Evolutionary conservation across 2,888 invertebrate genomes (phyloP), one percentile per base, ranked within the genome.

Genomic region (Rotaria magnacalcarata): DNA sequence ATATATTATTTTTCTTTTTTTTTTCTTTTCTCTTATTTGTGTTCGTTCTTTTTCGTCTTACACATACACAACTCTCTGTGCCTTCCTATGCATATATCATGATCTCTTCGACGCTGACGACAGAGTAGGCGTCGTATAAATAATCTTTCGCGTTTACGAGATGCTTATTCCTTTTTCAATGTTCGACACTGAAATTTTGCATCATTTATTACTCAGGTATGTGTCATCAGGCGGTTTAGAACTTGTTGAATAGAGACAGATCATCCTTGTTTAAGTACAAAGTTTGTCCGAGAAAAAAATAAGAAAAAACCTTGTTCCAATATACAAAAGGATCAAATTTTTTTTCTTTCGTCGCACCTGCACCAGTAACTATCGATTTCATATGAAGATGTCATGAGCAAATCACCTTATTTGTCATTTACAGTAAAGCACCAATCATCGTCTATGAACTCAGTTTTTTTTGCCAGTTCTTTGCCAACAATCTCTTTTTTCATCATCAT

Each of bases 31-130:
- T 67, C 34, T 19, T 67, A 67, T 67, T 67, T 67, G 34, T 34
- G 67, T 67, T 67, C 67, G 67, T 67, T 67, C 67, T 67, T 67
- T 67, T 67, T 67, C 67, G 67, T 67, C 67, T 67, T 67, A 67
- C 67, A 34, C 34, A 34, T 67, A 2, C 19, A 34, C 19, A 34
- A 34, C 67, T 67, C 67, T 67, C 67, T 67, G 34, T 19, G n/a
- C 67, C 14, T 41, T 67, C 27, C 67, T 67, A 67, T 67, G 34
- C 67, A 67, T 34, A 67, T 67, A 67, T 67, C 67, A 67, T 67
- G 67, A 67, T 67, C 67, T 67, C 67, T 67, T 67, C 67, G 67
- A 67, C 67, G 67, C 34, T 67, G 67, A 67, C 67, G 67, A 67
- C 34, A 67, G 34, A 67, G 34, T 67, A 67, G 16, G 19, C 67